These are phyloP conservation scores for Antitype chi DNA, from an alignment of 2,888 invertebrate genomes.

Conservation along the genomic window DNA sequence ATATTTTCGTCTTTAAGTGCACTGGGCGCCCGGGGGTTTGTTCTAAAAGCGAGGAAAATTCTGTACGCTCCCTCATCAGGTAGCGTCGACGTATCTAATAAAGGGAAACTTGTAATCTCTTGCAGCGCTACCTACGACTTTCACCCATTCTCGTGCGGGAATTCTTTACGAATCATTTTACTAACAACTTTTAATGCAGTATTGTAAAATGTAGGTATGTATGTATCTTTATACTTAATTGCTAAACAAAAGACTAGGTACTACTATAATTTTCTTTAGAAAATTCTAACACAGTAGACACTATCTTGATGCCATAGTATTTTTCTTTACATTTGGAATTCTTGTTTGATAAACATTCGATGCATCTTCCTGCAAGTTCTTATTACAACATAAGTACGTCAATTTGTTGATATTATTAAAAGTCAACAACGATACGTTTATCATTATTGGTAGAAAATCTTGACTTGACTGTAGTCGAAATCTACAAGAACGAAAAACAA, in stretches of 20 bases:
- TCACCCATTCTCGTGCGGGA: constrained; percentile 3
- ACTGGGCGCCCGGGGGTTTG: constrained; percentile 67
- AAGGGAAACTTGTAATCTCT: constrained; percentile 45
- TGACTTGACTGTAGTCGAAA: background rate
- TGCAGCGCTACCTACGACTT: constrained; percentile 19
- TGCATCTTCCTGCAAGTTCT: constrained; percentile 23
- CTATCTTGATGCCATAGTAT: background rate
- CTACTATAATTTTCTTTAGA: background rate
- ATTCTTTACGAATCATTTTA: constrained; percentile 8
- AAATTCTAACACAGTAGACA: background rate
- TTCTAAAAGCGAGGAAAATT: constrained; percentile 65
- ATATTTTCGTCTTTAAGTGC: constrained; percentile 71
- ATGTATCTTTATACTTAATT: background rate
- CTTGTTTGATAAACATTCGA: background rate
- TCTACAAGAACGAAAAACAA: background rate
- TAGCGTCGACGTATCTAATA: constrained; percentile 40
- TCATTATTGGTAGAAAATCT: background rate
- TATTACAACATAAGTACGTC: background rate
- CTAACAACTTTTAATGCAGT: constrained; percentile 2
- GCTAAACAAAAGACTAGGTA: no score
- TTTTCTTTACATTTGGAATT: background rate
- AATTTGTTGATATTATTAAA: constrained; percentile 14
- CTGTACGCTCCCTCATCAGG: constrained; percentile 38
- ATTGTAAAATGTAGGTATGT: background rate
- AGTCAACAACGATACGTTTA: background rate